A percentile compares a stretch with the other conserved stretches of the same genome.
Conservation (phyloP, 1,140 invertebrate genomes). For the Ceratina australensis region DNA sequence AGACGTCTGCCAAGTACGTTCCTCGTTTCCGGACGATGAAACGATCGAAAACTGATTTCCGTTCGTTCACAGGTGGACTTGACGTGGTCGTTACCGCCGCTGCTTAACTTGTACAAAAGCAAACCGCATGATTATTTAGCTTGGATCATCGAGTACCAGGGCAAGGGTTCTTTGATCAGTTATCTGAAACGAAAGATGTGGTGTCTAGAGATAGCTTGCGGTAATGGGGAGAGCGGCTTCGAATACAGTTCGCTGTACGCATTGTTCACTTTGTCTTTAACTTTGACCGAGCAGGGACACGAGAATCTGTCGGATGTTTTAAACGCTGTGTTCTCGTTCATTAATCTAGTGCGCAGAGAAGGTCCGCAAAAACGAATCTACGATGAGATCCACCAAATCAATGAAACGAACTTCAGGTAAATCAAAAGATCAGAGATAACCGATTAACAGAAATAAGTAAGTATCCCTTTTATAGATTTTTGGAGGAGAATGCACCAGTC, state of each 20-base stretch:
- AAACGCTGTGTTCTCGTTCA: slow-evolving; percentile 85
- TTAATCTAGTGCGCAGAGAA: slow-evolving; percentile 84
- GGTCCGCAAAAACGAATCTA: slow-evolving; percentile 86
- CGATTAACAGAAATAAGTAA: background rate
- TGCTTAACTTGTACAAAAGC: slow-evolving; percentile 86
- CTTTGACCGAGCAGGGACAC: slow-evolving; percentile 90
- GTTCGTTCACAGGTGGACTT: slow-evolving; percentile 82
- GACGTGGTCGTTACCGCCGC: slow-evolving; percentile 89
- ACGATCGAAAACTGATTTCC: too few species aligned
- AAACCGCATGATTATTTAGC: slow-evolving; percentile 91
- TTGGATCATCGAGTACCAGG: slow-evolving; percentile 93
- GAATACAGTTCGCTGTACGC: slow-evolving; percentile 87
- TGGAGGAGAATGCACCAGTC: slow-evolving; percentile 84
- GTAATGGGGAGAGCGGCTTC: slow-evolving; percentile 87
- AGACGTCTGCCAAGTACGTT: slow-evolving; percentile 83
- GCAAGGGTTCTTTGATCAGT: slow-evolving; percentile 90
- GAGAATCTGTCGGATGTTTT: slow-evolving; percentile 86
- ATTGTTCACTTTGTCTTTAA: slow-evolving; percentile 87
- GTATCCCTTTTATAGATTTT: slow-evolving; percentile 78
- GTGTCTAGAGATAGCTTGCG: slow-evolving; percentile 89
- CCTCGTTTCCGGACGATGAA: too few species aligned
- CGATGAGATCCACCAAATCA: slow-evolving; percentile 85
- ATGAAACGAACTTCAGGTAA: slow-evolving; percentile 83
- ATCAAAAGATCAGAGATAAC: background rate
- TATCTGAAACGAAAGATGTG: slow-evolving; percentile 91